Conservation (phyloP, 2,797 vertebrate genomes). For the Gymnocypris eckloni region DNA sequence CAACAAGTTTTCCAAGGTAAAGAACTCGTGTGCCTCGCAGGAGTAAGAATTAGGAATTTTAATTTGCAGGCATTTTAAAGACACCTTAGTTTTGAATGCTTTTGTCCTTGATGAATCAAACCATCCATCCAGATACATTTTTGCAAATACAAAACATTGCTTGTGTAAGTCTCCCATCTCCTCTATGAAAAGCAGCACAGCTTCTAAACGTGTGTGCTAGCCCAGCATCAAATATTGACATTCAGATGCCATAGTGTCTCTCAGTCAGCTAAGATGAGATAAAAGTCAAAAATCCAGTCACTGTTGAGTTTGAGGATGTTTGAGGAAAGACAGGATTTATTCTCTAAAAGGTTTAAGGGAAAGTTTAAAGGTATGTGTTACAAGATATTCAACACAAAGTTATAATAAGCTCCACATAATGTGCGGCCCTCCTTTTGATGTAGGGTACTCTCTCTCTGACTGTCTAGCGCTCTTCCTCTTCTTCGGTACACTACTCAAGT, state of each 20-base stretch:
- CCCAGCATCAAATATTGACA: conserved; percentile 39
- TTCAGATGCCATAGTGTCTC: conserved; percentile 36
- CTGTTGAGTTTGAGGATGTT: conserved; percentile 10
- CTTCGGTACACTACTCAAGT: conserved; percentile 31
- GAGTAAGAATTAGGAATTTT: not conserved
- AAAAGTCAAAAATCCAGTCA: conserved; percentile 25
- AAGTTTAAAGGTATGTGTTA: conserved; percentile 51
- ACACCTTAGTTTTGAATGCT: not conserved
- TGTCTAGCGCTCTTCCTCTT: conserved; percentile 14
- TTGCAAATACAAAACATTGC: not conserved
- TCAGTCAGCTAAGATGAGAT: conserved; percentile 35
- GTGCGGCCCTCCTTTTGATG: conserved; percentile 23
- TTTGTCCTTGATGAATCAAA: not conserved
- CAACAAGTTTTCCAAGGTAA: not conserved
- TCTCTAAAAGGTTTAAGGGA: conserved; percentile 46
- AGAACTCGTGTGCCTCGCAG: not conserved
- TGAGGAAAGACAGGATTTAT: conserved; percentile 44
- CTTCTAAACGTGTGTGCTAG: conserved; percentile 24
- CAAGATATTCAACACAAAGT: conserved; percentile 46
- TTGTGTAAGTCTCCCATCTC: not conserved
- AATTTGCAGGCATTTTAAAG: not conserved
- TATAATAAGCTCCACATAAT: conserved; percentile 41
- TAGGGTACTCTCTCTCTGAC: conserved; percentile 16
- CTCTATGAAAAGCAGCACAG: not conserved
- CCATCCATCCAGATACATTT: not conserved